Evolutionary conservation across 1,140 invertebrate genomes (phyloP).

Genomic region (Popillia japonica): DNA sequence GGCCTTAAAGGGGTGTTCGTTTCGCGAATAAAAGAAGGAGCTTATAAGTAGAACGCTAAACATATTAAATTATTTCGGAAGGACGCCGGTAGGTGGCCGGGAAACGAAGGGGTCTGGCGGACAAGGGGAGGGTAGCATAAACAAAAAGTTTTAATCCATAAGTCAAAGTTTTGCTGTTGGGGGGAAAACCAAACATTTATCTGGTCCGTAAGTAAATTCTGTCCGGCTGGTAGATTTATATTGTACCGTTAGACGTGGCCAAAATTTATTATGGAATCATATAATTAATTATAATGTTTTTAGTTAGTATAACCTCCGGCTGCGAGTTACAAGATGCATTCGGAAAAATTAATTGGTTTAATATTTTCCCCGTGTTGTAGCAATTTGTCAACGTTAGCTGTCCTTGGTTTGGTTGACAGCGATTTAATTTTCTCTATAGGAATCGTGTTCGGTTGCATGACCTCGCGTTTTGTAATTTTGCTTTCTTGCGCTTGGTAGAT

Average conservation of each 20-base stretch:
- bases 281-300: slow-evolving; percentile 23
- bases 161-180: neutral
- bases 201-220: slow-evolving; percentile 23
- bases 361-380: neutral
- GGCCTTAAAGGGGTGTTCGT: neutral
- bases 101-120: neutral
- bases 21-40: slow-evolving; percentile 6
- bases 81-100: neutral
- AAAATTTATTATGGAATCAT: slow-evolving; percentile 13
- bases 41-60: slow-evolving; percentile 7
- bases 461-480: too few species aligned
- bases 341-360: slow-evolving; percentile 18
- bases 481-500: too few species aligned
- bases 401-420: neutral
- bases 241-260: slow-evolving; percentile 20
- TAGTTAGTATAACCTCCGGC: neutral
- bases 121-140: neutral
- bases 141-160: slow-evolving; percentile 28
- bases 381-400: slow-evolving; percentile 6
- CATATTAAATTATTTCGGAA: slow-evolving; percentile 23
- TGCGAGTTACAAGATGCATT: neutral
- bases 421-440: neutral
- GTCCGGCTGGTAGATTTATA: slow-evolving; percentile 14
- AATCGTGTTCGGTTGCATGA: too few species aligned
- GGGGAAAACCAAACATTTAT: slow-evolving; percentile 13